Percentiles rank a stretch among this genome's conserved stretches.
phyloP scores from a whole-genome alignment of 2,113 vertebrate genomes.

The Vanacampus margaritifer region DNA sequence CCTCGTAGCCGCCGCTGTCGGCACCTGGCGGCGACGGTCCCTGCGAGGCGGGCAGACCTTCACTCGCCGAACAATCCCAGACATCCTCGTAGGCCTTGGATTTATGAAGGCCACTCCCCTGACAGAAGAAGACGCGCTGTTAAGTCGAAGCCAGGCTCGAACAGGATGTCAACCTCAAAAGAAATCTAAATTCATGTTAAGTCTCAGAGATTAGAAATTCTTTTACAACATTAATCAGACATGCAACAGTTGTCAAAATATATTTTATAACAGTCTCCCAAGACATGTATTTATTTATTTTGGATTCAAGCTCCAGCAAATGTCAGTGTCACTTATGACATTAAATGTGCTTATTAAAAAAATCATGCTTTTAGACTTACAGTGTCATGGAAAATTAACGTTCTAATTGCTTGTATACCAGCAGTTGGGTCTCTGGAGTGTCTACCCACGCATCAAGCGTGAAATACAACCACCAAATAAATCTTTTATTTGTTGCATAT shows the following conservation, averaged over 20 bases:
- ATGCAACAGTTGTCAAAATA: neutral
- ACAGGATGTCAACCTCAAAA: constrained; percentile 30
- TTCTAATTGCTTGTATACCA: too few species aligned
- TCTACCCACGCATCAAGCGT: too few species aligned
- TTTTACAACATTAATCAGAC: neutral
- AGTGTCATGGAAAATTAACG: too few species aligned
- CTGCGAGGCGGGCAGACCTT: constrained; percentile 36
- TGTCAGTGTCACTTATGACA: neutral
- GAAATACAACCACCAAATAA: too few species aligned
- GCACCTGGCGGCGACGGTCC: constrained; percentile 33
- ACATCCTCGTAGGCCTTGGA: constrained; percentile 16
- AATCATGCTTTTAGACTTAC: neutral
- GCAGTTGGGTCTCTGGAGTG: too few species aligned
- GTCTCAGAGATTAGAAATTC: constrained; percentile 15
- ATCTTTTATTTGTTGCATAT: too few species aligned
- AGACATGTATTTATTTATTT: neutral
- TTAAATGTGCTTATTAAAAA: neutral
- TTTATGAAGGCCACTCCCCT: constrained; percentile 22
- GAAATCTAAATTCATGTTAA: constrained; percentile 5
- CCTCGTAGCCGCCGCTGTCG: constrained; percentile 28
- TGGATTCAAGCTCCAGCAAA: neutral
- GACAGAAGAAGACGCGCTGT: constrained; percentile 40
- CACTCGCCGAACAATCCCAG: constrained; percentile 30
- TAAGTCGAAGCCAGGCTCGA: constrained; percentile 46
- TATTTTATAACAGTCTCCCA: neutral